phyloP scores from a whole-genome alignment of 2,113 vertebrate genomes.

The Protobothrops flavoviridis region DNA sequence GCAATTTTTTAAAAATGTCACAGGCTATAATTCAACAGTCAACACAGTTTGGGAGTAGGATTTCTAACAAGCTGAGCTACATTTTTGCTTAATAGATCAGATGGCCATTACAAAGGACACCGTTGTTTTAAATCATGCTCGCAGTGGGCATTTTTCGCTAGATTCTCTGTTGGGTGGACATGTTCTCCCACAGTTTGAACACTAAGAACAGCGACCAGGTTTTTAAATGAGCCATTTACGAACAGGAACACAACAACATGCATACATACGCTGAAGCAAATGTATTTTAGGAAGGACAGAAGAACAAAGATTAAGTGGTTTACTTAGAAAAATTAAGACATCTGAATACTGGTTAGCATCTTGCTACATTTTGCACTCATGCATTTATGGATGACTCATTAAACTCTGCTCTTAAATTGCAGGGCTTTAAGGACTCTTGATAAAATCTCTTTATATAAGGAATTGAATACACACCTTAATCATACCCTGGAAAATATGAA shows the following conservation, averaged over 20 bases:
- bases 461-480: slow-evolving; percentile 21
- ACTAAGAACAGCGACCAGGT: slow-evolving; percentile 36
- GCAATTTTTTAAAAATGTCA: slow-evolving; percentile 75
- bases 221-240: slow-evolving; percentile 47
- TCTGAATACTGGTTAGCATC: slow-evolving; percentile 32
- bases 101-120: slow-evolving; percentile 61
- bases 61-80: slow-evolving; percentile 56
- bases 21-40: slow-evolving; percentile 62
- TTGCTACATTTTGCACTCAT: slow-evolving; percentile 30
- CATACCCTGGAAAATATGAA: not conserved
- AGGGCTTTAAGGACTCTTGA: slow-evolving; percentile 44
- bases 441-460: slow-evolving; percentile 25
- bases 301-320: slow-evolving; percentile 20
- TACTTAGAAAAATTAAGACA: slow-evolving; percentile 1
- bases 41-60: slow-evolving; percentile 58
- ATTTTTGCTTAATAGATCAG: slow-evolving; percentile 62
- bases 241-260: slow-evolving; percentile 10
- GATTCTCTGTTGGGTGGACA: slow-evolving; percentile 56
- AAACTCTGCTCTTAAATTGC: slow-evolving; percentile 46
- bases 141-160: slow-evolving; percentile 60
- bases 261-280: slow-evolving; percentile 30
- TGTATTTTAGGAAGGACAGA: slow-evolving; percentile 20
- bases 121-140: slow-evolving; percentile 62
- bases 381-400: slow-evolving; percentile 36
- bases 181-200: slow-evolving; percentile 63